Evolutionary conservation across 2,888 invertebrate species (phyloP), one percentile per base, ranked within the genome.

Genomic region (Melolontha melolontha): DNA sequence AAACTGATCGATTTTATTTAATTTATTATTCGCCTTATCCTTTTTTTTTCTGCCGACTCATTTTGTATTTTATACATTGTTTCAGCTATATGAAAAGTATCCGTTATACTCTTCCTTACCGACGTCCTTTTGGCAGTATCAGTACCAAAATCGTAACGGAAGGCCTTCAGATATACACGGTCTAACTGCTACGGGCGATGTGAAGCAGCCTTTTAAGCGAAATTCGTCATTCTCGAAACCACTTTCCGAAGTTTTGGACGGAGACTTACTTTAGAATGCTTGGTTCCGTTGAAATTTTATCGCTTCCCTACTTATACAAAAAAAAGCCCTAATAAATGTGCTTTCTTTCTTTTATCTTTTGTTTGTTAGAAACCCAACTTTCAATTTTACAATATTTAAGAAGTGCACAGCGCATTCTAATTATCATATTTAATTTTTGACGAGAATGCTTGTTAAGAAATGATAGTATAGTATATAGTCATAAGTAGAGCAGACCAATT

Each of bases 71-170:
- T 29, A 1, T 27, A 11, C 44, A 47, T 42, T 44, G 29, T 77
- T 76, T 8, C 72, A 80, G 80, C 64, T 79, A 22, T 77, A 73
- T 65, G 69, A 76, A 40, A 80, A 80, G 67, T 77, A 79, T 72
- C 80, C 80, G n/a, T 67, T 80, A 41, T 79, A 80, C 67, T 67
- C 69, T 47, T 77, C 78, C 4, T 51, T 69, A 11, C 71, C 75
- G 39, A 73, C 74, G 69, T 75, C 78, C 1, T 76, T 70, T 50
- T 79, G 78, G 77, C 74, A 74, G 49, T 75, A 73, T 49, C 72
- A 72, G 66, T 59, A 76, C 29, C 73, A 76, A 22, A 73, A 71
- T 55, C 62, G 72, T 12, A 67, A 67, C 41, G 71, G 72, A 42
- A 73, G 71, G 49, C 66, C 41, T 11, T 57, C 64, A 17, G 66